Evolutionary conservation across 2,113 vertebrate species (phyloP).

Genomic region (Lagopus muta): DNA sequence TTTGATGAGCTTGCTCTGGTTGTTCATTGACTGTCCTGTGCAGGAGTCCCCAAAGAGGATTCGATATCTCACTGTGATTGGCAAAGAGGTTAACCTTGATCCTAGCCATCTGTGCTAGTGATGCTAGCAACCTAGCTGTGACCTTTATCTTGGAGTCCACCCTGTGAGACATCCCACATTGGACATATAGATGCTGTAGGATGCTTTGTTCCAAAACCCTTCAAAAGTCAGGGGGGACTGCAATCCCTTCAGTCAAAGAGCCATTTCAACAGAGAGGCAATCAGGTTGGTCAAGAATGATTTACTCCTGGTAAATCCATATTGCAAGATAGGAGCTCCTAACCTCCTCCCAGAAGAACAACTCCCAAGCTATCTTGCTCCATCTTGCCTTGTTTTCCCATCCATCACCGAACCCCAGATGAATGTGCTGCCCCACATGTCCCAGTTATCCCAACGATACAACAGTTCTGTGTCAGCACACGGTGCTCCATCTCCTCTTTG

Average conservation of each 20-base stretch:
- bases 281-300: neutral
- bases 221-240: neutral
- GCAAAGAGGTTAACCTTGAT: neutral
- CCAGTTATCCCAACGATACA: neutral
- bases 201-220: neutral
- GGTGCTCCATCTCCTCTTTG: neutral
- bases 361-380: neutral
- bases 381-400: neutral
- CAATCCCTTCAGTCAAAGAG: neutral
- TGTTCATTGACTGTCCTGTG: neutral
- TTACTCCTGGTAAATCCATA: neutral
- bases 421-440: neutral
- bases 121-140: neutral
- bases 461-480: neutral
- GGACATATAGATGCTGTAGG: neutral
- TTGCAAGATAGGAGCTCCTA: neutral
- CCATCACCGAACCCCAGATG: neutral
- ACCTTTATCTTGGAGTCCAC: neutral
- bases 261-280: neutral
- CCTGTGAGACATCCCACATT: neutral
- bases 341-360: neutral
- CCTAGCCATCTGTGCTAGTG: no score
- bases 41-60: neutral
- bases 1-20: neutral
- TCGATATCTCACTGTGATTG: fast-evolving